phyloP scores from a whole-genome alignment of 2,113 vertebrate genomes.

The Hemiprocne comata region DNA sequence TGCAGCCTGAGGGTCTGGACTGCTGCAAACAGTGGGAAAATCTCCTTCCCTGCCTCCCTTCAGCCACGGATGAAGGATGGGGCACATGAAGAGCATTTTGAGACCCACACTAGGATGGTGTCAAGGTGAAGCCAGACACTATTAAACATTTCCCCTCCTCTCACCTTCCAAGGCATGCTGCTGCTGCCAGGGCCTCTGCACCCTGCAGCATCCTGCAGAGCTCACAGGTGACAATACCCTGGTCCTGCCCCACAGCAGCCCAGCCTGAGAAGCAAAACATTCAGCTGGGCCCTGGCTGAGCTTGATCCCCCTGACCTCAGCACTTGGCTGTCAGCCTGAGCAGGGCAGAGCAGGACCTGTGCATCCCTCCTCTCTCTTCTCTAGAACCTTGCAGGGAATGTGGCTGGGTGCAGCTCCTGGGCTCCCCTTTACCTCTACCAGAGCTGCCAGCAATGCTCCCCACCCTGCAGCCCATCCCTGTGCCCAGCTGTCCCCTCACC shows the following conservation, averaged over 20 bases:
- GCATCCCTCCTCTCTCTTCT: background rate
- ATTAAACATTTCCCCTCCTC: background rate
- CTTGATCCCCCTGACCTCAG: rapidly evolving
- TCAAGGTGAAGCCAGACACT: background rate
- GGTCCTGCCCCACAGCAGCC: background rate
- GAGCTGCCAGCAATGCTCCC: background rate
- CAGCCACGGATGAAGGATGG: background rate
- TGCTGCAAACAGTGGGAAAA: background rate
- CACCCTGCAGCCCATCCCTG: background rate
- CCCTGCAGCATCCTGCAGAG: background rate
- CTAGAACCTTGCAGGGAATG: background rate
- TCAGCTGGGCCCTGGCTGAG: background rate
- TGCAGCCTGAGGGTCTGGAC: background rate
- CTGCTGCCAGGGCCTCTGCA: background rate
- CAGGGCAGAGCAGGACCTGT: background rate
- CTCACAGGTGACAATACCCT: background rate
- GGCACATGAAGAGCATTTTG: background rate
- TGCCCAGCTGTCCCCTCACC: no score
- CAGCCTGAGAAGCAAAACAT: rapidly evolving
- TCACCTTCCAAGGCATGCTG: background rate
- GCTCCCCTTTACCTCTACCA: background rate
- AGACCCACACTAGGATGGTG: background rate
- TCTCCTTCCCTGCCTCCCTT: background rate
- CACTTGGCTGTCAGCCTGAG: background rate
- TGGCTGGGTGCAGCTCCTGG: background rate